Percentiles rank a stretch among this genome's conserved stretches.
Conservation (phyloP, 64 coral and sea anemone genomes). For the Astreopora myriophthalma region DNA sequence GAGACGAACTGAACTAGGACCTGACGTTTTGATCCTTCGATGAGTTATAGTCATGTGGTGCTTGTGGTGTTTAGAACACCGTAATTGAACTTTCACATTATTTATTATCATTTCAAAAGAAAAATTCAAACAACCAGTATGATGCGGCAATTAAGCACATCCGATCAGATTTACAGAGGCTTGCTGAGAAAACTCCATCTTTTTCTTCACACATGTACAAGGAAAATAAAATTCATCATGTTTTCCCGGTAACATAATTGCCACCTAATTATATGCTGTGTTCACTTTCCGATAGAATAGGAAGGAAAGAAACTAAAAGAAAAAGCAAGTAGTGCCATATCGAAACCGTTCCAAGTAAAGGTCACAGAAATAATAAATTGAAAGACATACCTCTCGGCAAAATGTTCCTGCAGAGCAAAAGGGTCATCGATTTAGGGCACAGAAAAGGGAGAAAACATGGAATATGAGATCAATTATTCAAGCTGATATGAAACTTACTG, state of each 20-base stretch:
- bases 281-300: not conserved
- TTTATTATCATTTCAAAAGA: not conserved
- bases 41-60: no score
- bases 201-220: no score
- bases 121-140: not conserved
- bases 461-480: slow-evolving; percentile 5
- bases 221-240: not conserved
- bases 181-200: not conserved
- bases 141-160: not conserved
- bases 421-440: slow-evolving; percentile 1
- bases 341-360: not conserved
- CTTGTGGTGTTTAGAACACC: no score
- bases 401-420: not conserved
- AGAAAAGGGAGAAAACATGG: not conserved
- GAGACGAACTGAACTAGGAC: no score
- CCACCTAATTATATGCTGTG: not conserved
- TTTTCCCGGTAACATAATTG: not conserved
- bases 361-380: not conserved
- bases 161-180: not conserved
- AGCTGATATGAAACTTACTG: not conserved
- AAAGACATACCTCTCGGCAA: slow-evolving; percentile 14
- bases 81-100: no score
- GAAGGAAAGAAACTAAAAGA: not conserved
- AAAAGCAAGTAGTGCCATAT: not conserved
- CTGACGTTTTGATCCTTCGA: no score